Base-by-base conservation (phyloP, 2,797 vertebrate genomes). In the Zenarchopterus dispar region DNA sequence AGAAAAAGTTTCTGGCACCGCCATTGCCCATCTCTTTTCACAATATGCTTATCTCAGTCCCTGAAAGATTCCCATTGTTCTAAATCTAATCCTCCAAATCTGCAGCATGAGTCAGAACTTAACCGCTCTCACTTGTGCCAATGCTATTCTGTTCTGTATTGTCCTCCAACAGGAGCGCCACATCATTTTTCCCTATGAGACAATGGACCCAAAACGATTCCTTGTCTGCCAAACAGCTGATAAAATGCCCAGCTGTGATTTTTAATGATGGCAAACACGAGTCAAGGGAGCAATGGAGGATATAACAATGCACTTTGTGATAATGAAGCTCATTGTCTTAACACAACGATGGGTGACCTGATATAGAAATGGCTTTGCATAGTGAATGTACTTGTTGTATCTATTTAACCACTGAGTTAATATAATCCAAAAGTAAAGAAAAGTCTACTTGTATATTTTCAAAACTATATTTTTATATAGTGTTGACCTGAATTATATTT, bases 1-100 rank as follows among this genome's bases (percentile, higher is more conserved):
- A 57, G 62, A 66, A 71, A 68, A 85, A 55, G 66, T 84, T 80
- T 73, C 70, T 88, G 86, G 86, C 85, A 66, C 61, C 61, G 52
- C 67, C 26, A 0, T 52, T 76, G 69, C 61, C 68, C 85, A 81
- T 88, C 81, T 87, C 84, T 85, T 82, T 83, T 84, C 86, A 89
- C 89, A 91, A 90, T 91, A 90, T 89, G 88, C 85, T 91, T 86
- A 89, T 92, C 90, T 88, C 55, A 61, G 70, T 77, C 78, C 75
- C 79, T 90, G 84, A 93, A 93, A 90, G 84, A 88, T 73, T 87
- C 60, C 80, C 76, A 92, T 93, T 92, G 91, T 93, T 91, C 81
- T 55, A 57, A 54, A 2, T 13, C 78, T 91, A 92, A 93, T 92
- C 90, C 86, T 71, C 62, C 74, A 85, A 92, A 92, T 92, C 89